These are phyloP conservation scores for Schizotus pectinicornis DNA, from an alignment of 2,888 invertebrate species.

Conservation along the genomic window DNA sequence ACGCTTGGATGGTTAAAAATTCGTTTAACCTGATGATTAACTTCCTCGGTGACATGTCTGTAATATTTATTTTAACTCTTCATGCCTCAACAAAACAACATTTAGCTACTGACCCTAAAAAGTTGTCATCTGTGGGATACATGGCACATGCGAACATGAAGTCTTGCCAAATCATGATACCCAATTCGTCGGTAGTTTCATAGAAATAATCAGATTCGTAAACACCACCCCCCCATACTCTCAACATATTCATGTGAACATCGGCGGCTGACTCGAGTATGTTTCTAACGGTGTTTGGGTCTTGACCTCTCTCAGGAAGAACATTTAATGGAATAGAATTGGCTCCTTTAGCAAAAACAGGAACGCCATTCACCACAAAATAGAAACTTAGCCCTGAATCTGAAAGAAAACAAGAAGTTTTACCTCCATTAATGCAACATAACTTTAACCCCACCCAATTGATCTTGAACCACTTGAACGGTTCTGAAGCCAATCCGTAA, in stretches of 20 bases:
- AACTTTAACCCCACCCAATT: conserved; percentile 52
- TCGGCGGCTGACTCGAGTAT: conserved; percentile 74
- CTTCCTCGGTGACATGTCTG: conserved; percentile 75
- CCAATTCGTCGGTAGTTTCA: conserved; percentile 81
- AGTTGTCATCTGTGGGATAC: conserved; percentile 77
- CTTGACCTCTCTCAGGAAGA: conserved; percentile 75
- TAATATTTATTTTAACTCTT: conserved; percentile 34
- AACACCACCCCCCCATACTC: conserved; percentile 97
- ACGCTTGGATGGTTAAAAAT: conserved; percentile 87
- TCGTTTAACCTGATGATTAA: conserved; percentile 79
- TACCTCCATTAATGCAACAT: too few relatives aligned
- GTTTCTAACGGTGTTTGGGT: conserved; percentile 64
- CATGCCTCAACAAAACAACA: too few relatives aligned
- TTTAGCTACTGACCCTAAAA: conserved; percentile 61
- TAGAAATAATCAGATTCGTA: conserved; percentile 94
- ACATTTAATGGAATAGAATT: conserved; percentile 92
- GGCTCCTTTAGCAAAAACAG: conserved; percentile 92
- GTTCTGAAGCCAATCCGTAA: conserved; percentile 84
- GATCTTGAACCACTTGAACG: conserved; percentile 81
- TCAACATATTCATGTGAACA: conserved; percentile 88
- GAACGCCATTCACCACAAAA: conserved; percentile 82
- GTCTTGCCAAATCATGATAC: conserved; percentile 97
- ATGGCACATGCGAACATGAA: conserved; percentile 95
- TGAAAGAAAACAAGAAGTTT: conserved; percentile 23
- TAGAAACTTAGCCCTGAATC: conserved; percentile 77